Base-by-base conservation (phyloP, 2,797 vertebrate species). In the Xerus rutilus region DNA sequence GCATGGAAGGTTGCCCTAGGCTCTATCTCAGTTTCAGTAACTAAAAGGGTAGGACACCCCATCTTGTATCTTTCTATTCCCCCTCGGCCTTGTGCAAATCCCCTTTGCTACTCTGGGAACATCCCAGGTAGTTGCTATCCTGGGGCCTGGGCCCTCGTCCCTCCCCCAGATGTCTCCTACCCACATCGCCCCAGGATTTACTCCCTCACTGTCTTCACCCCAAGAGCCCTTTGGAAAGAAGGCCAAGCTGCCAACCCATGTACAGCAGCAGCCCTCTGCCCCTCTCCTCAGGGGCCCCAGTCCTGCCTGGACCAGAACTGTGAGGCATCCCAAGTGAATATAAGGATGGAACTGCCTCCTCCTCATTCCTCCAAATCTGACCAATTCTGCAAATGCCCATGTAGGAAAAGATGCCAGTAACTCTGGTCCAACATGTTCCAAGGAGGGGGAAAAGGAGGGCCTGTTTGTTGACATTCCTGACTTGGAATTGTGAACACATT, bases 401-500 rank as follows among this genome's bases (percentile, higher is more conserved):
- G 0, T 12, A 59, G 70, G 84, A 54, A 70, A 96, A 57, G 23
- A 70, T n/a, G 45, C 54, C 9, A 25, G 91, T 21, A 30, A 52
- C 49, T 92, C 78, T 30, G 84, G 83, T 73, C 69, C 67, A 23
- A 15, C 12, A 1, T 57, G 82, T 73, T 86, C 78, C 52, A 23
- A 9, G 74, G 20, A 14, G 23, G 11, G 30, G 5, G 5, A 49
- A 1, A 23, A 39, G 12, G 15, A 0, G 49, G 43, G 70, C 35
- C 54, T 45, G n/a, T 49, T 52, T 30, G 70, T 81, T 81, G 95
- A 74, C 92, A 83, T 93, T 91, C 91, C 86, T 59, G 94, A 52
- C 76, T 47, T 72, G 21, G 70, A 64, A 54, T 45, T 35, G 54
- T 35, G 76, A 78, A 73, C 45, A n/a, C 49, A 74, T 74, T 94